These are phyloP conservation scores for Neuroscelio doddi DNA, from an alignment of 2,888 invertebrate genomes.

Conservation along the genomic window DNA sequence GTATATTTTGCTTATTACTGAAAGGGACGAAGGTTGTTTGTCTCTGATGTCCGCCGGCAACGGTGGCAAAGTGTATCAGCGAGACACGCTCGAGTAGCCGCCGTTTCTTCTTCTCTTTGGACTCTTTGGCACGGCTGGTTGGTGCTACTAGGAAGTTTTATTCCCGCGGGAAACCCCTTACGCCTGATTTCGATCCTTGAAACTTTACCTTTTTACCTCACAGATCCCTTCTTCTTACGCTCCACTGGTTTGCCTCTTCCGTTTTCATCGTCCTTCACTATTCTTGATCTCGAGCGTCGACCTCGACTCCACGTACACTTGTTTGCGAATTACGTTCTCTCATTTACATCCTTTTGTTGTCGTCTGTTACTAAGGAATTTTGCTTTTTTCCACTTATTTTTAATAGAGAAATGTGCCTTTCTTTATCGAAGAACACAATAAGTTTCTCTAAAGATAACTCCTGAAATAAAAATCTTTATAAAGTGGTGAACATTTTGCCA, in stretches of 20 bases:
- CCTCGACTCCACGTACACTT: conserved; percentile 54
- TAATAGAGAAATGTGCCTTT: conserved; percentile 26
- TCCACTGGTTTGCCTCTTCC: conserved; percentile 37
- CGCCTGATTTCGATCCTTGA: conserved; percentile 65
- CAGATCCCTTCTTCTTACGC: conserved; percentile 37
- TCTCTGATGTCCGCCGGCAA: conserved; percentile 49
- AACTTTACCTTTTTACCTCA: conserved; percentile 56
- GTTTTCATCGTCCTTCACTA: conserved; percentile 27
- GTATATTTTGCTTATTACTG: conserved; percentile 31
- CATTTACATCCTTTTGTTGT: conserved; percentile 65
- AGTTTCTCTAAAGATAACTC: background rate
- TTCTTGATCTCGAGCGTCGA: conserved; percentile 24
- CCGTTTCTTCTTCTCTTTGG: conserved; percentile 40
- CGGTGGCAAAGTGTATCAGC: conserved; percentile 51
- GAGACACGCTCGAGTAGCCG: conserved; percentile 53
- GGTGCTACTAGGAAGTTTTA: conserved; percentile 57
- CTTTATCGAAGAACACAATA: conserved; percentile 32
- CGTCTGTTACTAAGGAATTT: conserved; percentile 52
- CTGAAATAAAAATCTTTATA: conserved; percentile 1
- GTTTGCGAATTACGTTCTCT: conserved; percentile 64
- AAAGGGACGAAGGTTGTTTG: conserved; percentile 47
- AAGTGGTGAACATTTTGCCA: background rate
- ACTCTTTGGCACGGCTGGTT: conserved; percentile 46
- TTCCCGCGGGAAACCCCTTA: conserved; percentile 58
- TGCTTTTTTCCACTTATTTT: conserved; percentile 26